Base-by-base conservation (phyloP, 2,888 invertebrate species). In the Octonoba sinensis region DNA sequence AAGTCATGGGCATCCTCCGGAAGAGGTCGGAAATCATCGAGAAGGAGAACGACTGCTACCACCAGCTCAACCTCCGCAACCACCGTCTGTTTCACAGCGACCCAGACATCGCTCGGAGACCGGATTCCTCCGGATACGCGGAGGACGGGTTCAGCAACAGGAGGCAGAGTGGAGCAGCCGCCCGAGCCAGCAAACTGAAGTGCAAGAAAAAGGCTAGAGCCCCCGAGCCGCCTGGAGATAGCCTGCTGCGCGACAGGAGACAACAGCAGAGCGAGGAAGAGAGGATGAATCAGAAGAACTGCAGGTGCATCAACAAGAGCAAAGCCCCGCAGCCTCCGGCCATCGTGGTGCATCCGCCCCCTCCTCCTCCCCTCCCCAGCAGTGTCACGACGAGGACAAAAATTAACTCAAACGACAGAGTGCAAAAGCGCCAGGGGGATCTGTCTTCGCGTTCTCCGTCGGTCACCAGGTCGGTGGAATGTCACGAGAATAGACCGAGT, bases 1-100 rank as follows among this genome's bases (percentile, higher is more conserved):
- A 78, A 49, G 22, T 78, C 20, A 65, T 78, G 71, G 78, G 71
- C 13, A 67, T 67, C 24, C 51, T 73, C 3, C n/a, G 67, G 22
- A 49, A 57, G 27, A 47, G 73, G 6, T 81, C 81, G 12, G 81
- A 74, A 18, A 60, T 67, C 62, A 56, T 74, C 0, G 74, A 81
- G 56, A 74, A 71, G 20, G 79, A 79, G 47, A 65, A 78, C 13
- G 69, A 81, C 16, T 69, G 64, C 18, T 81, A 65, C n/a, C 73
- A 60, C 8, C 73, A 69, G 16, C n/a, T 62, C 16, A 79, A 79
- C 15, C 57, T 81, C 15, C 60, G 70, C 3, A 81, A 81, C 18
- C 74, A 81, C 36, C 56, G 81, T 12, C 18, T 81, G 57, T 81
- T 81, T 22, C 81, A 81, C 65, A 81, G 81, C 44, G 81, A 81